phyloP scores from a whole-genome alignment of 2,113 vertebrate species.

The Chaetorhynchus papuensis region DNA sequence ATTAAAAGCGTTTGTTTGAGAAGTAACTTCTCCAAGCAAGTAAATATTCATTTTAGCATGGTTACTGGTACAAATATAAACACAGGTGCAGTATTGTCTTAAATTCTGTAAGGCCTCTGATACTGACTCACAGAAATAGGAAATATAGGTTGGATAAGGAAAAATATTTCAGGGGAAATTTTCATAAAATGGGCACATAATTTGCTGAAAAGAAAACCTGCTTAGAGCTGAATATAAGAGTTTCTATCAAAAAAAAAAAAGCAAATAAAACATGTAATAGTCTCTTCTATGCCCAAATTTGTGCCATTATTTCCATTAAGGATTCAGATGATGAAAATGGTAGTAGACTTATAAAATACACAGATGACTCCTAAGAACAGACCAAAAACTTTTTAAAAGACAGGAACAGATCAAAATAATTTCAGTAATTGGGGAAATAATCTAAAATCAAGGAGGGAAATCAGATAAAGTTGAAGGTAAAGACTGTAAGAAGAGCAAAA shows the following conservation, averaged over 20 bases:
- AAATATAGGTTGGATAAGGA: background rate
- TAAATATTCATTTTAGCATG: background rate
- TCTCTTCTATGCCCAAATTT: background rate
- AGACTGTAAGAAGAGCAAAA: background rate
- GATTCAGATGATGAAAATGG: background rate
- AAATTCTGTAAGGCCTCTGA: background rate
- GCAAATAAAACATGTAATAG: background rate
- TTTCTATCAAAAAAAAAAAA: background rate
- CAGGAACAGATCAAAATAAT: background rate
- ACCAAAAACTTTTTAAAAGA: background rate
- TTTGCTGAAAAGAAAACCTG: background rate
- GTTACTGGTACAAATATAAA: background rate
- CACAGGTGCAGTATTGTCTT: background rate
- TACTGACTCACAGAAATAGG: background rate
- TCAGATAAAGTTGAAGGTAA: background rate
- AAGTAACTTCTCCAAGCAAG: background rate
- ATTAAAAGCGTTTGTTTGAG: background rate
- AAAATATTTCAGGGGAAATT: background rate
- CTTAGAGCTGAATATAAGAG: background rate
- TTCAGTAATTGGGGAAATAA: background rate
- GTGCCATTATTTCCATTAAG: background rate
- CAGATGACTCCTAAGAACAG: background rate
- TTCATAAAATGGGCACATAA: background rate
- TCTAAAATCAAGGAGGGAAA: background rate
- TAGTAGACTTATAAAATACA: background rate